A percentile compares a stretch with the other conserved stretches of the same genome.
phyloP scores from a whole-genome alignment of 2,113 vertebrate genomes.

The Xenotilapia longispinis region DNA sequence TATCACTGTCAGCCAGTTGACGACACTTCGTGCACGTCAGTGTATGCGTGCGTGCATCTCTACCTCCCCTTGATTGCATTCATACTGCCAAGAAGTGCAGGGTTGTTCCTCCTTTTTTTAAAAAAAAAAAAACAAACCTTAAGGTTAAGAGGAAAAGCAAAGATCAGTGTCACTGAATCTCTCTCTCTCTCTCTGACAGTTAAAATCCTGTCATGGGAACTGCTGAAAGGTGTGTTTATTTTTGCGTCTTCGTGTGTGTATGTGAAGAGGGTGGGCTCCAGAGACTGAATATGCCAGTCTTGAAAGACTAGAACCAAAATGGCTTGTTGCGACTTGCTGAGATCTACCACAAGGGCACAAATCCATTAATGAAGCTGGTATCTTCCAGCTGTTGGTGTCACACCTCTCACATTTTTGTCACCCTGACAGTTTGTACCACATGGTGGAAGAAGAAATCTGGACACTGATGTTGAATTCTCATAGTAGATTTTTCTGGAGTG shows the following conservation, averaged over 20 bases:
- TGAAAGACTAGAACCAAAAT: background rate
- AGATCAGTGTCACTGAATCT: slow-evolving; percentile 5
- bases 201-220: slow-evolving; percentile 50
- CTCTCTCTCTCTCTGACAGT: background rate
- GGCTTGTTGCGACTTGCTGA: slow-evolving; percentile 34
- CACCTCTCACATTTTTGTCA: background rate
- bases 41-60: background rate
- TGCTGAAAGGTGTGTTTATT: background rate
- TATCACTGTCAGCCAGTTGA: background rate
- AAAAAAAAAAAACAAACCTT: accelerated
- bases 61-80: background rate
- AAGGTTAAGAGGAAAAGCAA: background rate
- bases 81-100: background rate
- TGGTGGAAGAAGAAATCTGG: background rate
- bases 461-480: background rate
- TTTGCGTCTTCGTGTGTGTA: background rate
- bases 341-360: background rate
- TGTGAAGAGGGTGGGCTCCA: background rate
- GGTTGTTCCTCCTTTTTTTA: background rate
- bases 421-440: background rate
- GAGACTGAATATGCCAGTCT: background rate
- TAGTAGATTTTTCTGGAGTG: background rate
- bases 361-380: background rate
- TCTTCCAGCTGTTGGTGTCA: slow-evolving; percentile 8
- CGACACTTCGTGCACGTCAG: background rate